Evolutionary conservation across 1,140 invertebrate genomes (phyloP).

Genomic region (Laupala kohalensis): DNA sequence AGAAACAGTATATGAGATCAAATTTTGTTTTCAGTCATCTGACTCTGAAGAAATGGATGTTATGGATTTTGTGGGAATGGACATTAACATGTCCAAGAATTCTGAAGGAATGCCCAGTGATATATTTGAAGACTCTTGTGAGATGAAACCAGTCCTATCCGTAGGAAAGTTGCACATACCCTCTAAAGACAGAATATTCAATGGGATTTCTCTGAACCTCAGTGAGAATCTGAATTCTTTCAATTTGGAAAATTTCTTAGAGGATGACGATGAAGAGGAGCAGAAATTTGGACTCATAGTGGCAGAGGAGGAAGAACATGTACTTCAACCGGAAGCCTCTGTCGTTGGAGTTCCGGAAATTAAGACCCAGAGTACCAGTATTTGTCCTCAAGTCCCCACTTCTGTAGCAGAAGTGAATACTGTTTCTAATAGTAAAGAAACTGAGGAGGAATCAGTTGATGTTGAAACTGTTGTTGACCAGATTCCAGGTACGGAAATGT

Average conservation of each 20-base stretch:
- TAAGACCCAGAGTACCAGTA: background rate
- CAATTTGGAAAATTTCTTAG: conserved; percentile 9
- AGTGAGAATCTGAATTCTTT: conserved; percentile 2
- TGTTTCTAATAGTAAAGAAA: background rate
- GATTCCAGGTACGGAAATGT: conserved; percentile 20
- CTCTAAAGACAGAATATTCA: background rate
- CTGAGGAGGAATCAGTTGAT: conserved; percentile 19
- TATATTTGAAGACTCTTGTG: conserved; percentile 19
- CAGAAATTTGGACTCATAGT: background rate
- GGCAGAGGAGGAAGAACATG: conserved; percentile 1
- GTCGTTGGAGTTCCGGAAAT: background rate
- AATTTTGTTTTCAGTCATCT: conserved; percentile 19
- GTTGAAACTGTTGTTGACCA: conserved; percentile 20
- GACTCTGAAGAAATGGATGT: conserved; percentile 26
- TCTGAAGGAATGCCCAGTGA: conserved; percentile 19
- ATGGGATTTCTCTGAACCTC: background rate
- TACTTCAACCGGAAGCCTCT: too few species aligned
- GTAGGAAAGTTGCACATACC: background rate
- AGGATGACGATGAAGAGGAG: conserved; percentile 11
- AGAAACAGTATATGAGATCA: too few species aligned
- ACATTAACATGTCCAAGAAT: conserved; percentile 18
- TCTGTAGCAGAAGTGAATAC: background rate
- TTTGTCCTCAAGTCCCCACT: background rate
- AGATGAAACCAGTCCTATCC: background rate
- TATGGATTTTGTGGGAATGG: conserved; percentile 18